Base-by-base conservation (phyloP, 1,140 invertebrate species). In the Aphaenogaster floridana region DNA sequence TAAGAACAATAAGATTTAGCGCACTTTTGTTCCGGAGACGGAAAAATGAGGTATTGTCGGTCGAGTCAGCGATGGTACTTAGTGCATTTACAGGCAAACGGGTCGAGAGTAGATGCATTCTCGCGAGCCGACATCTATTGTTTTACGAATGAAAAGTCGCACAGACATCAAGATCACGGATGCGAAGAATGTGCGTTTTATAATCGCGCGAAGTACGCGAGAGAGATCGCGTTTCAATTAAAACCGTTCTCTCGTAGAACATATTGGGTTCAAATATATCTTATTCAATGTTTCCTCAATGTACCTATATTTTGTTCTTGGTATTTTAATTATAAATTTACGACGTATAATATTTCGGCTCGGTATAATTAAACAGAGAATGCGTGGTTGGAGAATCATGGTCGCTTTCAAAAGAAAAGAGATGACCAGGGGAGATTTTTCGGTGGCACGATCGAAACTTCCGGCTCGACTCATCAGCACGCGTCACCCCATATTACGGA, bases 1-100 rank as follows among this genome's bases (percentile, higher is more conserved):
- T 93, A 94, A 94, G 94, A 95, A 95, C 94, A 95, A 95, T 95
- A 94, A 94, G 94, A 95, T 95, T 95, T 94, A 93, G 89, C 88
- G 91, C 84, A 92, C 94, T 95, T 95, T 95, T 95, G 94, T 95
- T 92, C 86, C 81, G 88, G 45, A 45, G 42, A 74, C 7, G 80
- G 91, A 95, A 95, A 95, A 95, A 95, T 95, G 94, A 95, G 92
- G 94, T 94, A 95, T 95, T 94, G 93, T 92, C 88, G 92, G 81
- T 90, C 92, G 93, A 94, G 93, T 95, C 94, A 94, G 91, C 88
- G 92, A 90, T 57, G 88, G 85, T 72, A 86, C 64, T 54, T 89
- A 52, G 54, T 50, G 78, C 59, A 84, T 90, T 91, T 86, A 54
- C 83, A 83, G 85, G 87, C 68, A 89, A 91, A 89, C 63, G 77